Conservation (phyloP, 2,113 vertebrate species). For the Proteles cristata region DNA sequence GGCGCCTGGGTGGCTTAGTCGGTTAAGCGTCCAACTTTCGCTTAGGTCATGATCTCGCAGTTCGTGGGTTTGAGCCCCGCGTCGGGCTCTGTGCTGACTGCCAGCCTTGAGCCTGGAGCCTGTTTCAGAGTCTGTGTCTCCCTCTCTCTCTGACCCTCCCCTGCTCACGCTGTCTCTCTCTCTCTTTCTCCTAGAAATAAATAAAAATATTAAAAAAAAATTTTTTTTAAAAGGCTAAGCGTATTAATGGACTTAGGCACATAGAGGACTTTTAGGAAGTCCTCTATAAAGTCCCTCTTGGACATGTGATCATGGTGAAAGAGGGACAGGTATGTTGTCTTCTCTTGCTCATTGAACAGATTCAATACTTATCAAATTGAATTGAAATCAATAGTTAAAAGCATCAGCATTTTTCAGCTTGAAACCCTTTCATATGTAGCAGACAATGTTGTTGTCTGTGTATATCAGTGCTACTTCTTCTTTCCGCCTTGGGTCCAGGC, state of each 20-base stretch:
- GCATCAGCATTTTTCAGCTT: constrained; percentile 48
- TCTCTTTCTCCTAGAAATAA: too few species aligned
- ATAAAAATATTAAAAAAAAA: too few species aligned
- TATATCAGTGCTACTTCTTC: background rate
- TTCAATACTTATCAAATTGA: constrained; percentile 32
- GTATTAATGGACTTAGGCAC: constrained; percentile 1
- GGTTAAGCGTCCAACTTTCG: too few species aligned
- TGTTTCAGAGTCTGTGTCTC: too few species aligned
- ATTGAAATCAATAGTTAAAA: constrained; percentile 42
- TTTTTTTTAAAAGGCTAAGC: background rate
- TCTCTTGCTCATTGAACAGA: constrained; percentile 36
- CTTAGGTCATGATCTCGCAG: too few species aligned
- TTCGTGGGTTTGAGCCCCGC: too few species aligned
- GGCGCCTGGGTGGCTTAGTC: too few species aligned
- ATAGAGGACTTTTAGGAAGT: background rate
- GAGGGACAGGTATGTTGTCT: background rate
- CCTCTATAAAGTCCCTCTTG: background rate
- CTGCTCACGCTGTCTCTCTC: too few species aligned
- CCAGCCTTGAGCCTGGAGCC: too few species aligned
- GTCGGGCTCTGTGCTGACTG: too few species aligned
- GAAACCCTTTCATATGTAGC: background rate
- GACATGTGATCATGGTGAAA: background rate
- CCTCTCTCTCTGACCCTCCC: too few species aligned
- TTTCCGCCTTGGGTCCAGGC: background rate
- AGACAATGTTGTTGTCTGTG: background rate